phyloP scores from a whole-genome alignment of 2,113 vertebrate genomes.

The Cephalophus harveyi region DNA sequence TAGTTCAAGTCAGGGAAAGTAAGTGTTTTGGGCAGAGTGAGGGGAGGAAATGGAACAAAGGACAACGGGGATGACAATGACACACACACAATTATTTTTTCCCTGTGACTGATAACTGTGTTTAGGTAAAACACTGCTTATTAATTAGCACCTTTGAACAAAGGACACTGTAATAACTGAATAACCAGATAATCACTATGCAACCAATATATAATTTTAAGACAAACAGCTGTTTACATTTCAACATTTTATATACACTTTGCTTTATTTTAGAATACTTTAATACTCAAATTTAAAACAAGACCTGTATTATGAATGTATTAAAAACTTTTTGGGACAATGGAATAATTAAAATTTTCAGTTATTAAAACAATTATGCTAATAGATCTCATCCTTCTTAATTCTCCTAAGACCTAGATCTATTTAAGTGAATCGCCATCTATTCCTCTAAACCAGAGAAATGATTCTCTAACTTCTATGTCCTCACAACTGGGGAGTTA shows the following conservation, averaged over 20 bases:
- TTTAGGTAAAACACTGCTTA: background rate
- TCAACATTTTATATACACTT: background rate
- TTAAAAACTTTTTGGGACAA: background rate
- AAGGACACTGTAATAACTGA: background rate
- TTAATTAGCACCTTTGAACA: background rate
- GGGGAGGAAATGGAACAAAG: background rate
- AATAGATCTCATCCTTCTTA: background rate
- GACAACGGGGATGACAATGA: background rate
- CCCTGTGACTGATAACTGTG: background rate
- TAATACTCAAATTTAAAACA: background rate
- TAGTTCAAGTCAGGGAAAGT: background rate
- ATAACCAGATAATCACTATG: background rate
- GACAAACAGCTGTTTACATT: background rate
- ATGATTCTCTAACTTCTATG: background rate
- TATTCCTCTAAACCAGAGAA: background rate
- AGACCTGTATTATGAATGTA: background rate
- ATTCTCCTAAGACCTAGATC: background rate
- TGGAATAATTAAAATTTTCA: background rate
- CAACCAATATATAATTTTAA: background rate
- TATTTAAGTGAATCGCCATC: background rate
- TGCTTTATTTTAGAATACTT: background rate
- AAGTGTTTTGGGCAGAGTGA: background rate
- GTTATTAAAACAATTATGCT: background rate
- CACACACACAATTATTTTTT: background rate
- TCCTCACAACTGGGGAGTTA: background rate